Base-by-base conservation (phyloP, 2,888 invertebrate genomes). In the Halictus quadricinctus region DNA sequence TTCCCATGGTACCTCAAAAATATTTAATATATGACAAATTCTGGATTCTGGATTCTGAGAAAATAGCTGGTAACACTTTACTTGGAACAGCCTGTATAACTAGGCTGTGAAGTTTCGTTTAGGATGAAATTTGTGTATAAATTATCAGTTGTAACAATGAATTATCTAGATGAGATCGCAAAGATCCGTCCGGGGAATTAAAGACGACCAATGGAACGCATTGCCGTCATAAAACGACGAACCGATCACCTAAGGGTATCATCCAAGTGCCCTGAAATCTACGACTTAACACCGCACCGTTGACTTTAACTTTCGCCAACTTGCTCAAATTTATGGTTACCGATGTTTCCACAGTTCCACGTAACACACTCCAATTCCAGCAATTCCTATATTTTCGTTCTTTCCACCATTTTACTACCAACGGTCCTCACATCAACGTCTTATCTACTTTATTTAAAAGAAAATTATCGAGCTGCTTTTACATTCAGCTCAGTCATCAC, bases 231-330 rank as follows among this genome's bases (percentile, higher is more conserved):
- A 64, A 64, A 64, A 29, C 64, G 64, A 29, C 29, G 29, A 29
- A 18, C 64, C 64, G 64, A 64, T 64, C 64, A 64, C 64, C 64
- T 64, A 64, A 64, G 64, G 64, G 64, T 64, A 29, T 18, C 29
- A 25, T 64, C 64, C 64, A 18, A 29, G 64, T 64, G 15, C 18
- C 29, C 15, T 29, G 29, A 64, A 29, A 64, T 29, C 29, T 64
- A 64, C 64, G 64, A 18, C 64, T 64, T 18, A 64, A 29, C 64
- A 29, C 29, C 64, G 64, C 29, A 8, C 64, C 64, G 64, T 64
- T 64, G 64, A 64, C 64, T 64, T 64, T 64, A 64, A 29, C 64
- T 64, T 64, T 64, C 29, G 29, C 64, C 64, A 64, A 64, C 64
- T 64, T 64, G 29, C 25, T 64, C 1, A 29, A 64, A 64, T 64